Base-by-base conservation (phyloP, 1,140 invertebrate species). In the Propsilocerus akamusi region DNA sequence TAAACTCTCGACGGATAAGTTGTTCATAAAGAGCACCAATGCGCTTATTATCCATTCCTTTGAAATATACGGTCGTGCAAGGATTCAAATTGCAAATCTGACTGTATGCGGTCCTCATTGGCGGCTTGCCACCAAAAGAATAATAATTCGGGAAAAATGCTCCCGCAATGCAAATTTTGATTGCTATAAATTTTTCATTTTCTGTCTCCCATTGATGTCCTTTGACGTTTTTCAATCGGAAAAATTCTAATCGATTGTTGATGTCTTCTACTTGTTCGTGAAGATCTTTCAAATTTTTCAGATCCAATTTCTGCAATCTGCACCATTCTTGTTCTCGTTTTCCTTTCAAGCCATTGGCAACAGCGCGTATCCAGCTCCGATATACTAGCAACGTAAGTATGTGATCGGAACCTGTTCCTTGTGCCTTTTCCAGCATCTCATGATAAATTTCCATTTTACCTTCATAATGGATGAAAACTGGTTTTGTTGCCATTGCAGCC, bases 121-220 rank as follows among this genome's bases (percentile, higher is more conserved):
- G 60, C 0, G 59, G 57, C 50, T 78, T 71, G 28, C 74, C 66
- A 25, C 66, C 55, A 1, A 63, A 67, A 14, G 61, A 56, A 0
- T 17, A 96, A 61, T 88, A 95, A 62, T 94, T 80, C 0, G 92
- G 93, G 69, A 94, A 96, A 66, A 96, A 95, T 17, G 86, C 86
- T 8, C 81, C 84, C 4, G 34, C 34, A 41, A 41, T 41, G 17
- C n/a, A 6, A 4, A 41, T 41, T 41, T 41, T 41, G 2, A 41
- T 41, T 8, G 11, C 17, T 8, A 41, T 17, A 6, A 41, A 8
- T 17, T 41, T 41, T 20, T 41, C 34, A 7, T 41, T 20, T 20
- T 14, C 3, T 5, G 34, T 30, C 10, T 30, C 10, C n/a, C 28
- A n/a, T 11, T 11, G n/a, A 30, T 6, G 10, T 3, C n/a, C 28